phyloP scores from a whole-genome alignment of 2,113 vertebrate genomes.

The Gnathonemus longibarbis region DNA sequence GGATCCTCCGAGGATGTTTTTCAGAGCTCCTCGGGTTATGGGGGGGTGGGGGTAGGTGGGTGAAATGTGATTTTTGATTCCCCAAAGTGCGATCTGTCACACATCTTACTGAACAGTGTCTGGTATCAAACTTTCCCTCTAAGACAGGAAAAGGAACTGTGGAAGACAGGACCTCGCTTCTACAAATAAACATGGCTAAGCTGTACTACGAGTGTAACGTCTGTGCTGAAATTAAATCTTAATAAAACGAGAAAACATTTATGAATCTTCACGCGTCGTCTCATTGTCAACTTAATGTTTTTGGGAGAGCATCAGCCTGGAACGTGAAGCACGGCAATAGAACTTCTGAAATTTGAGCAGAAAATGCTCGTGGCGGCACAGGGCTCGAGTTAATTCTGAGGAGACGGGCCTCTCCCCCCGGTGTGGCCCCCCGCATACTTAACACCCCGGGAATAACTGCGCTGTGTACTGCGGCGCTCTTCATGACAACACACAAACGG shows the following conservation, averaged over 20 bases:
- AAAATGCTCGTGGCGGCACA: background rate
- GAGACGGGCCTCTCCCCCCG: no score
- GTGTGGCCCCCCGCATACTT: background rate
- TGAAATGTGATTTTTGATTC: slow-evolving; percentile 70
- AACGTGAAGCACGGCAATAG: background rate
- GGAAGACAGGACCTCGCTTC: slow-evolving; percentile 64
- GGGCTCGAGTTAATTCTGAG: background rate
- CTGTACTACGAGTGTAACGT: slow-evolving; percentile 14
- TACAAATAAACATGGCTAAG: slow-evolving; percentile 46
- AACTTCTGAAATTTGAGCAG: background rate
- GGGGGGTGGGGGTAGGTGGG: slow-evolving; percentile 37
- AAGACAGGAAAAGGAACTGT: slow-evolving; percentile 61
- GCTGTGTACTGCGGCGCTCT: background rate
- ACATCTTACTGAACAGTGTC: slow-evolving; percentile 70
- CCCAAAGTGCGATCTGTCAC: slow-evolving; percentile 73
- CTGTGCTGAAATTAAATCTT: slow-evolving; percentile 28
- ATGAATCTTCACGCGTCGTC: background rate
- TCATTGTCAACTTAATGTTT: background rate
- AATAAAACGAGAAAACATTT: slow-evolving; percentile 14
- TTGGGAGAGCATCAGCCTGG: background rate
- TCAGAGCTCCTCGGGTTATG: slow-evolving; percentile 58
- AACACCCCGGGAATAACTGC: background rate
- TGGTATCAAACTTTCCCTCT: slow-evolving; percentile 62
- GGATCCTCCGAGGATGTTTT: slow-evolving; percentile 17
- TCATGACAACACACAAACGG: background rate